phyloP scores from a whole-genome alignment of 2,888 invertebrate species.

The Blera fallax region DNA sequence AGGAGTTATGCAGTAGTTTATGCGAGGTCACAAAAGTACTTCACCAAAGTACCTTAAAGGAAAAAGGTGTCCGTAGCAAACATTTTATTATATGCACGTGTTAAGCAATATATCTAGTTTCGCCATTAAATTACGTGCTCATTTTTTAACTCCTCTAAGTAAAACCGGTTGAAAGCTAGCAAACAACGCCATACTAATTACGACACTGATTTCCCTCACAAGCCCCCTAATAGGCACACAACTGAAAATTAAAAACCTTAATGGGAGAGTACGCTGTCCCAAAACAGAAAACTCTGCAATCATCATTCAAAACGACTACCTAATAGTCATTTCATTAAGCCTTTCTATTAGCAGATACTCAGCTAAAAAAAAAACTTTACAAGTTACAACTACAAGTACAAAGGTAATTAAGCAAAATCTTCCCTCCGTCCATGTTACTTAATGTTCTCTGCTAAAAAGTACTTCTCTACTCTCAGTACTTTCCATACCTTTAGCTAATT shows the following conservation, averaged over 20 bases:
- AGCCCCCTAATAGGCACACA: not conserved
- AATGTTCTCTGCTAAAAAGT: not conserved
- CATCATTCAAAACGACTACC: not conserved
- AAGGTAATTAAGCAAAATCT: slow-evolving; percentile 29
- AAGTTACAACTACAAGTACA: slow-evolving; percentile 1
- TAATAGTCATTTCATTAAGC: slow-evolving; percentile 26
- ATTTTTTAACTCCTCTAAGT: not conserved
- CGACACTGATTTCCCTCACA: slow-evolving; percentile 10
- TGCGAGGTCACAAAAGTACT: not conserved
- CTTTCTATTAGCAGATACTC: slow-evolving; percentile 13
- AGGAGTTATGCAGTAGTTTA: not conserved
- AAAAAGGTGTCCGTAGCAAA: not conserved
- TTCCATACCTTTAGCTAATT: not conserved
- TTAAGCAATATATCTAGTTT: not conserved
- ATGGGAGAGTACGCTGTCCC: slow-evolving; percentile 11
- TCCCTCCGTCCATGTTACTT: not conserved
- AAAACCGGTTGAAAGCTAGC: slow-evolving; percentile 4
- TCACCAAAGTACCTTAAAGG: not conserved
- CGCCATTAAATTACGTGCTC: not conserved
- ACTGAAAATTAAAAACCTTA: slow-evolving; percentile 9
- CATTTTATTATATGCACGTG: not conserved
- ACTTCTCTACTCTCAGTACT: not conserved
- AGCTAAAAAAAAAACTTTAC: not conserved
- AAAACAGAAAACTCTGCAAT: slow-evolving; percentile 2
- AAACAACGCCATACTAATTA: slow-evolving; percentile 30